Percentiles rank a stretch among this genome's conserved stretches.
phyloP scores from a whole-genome alignment of 2,113 vertebrate species.

The Cynopterus brachyotis region DNA sequence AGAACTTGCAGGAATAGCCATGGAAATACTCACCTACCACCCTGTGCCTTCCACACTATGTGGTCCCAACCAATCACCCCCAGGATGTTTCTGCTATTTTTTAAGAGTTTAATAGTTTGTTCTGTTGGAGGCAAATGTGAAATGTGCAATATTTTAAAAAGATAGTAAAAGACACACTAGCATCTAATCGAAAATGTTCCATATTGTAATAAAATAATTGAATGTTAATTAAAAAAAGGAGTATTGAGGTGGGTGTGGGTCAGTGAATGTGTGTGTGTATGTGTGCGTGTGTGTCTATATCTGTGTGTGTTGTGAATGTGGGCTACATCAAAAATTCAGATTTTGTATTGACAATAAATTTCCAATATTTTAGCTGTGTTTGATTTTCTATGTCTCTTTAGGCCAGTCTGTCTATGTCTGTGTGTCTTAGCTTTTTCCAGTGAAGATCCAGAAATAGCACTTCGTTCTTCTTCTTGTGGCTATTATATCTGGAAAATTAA shows the following conservation, averaged over 20 bases:
- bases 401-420: not conserved
- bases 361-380: not conserved
- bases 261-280: fast-evolving
- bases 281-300: not conserved
- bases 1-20: not conserved
- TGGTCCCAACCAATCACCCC: too few relatives aligned
- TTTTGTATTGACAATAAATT: not conserved
- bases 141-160: not conserved
- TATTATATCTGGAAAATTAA: not conserved
- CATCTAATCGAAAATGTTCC: not conserved
- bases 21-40: not conserved
- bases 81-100: not conserved
- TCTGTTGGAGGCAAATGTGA: not conserved
- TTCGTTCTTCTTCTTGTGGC: not conserved
- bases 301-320: fast-evolving
- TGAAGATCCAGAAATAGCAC: not conserved
- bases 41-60: not conserved
- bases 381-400: not conserved
- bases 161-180: not conserved
- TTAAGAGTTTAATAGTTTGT: not conserved
- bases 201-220: not conserved
- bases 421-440: not conserved
- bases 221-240: not conserved
- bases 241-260: too few relatives aligned
- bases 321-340: not conserved